Evolutionary conservation across 2,797 vertebrate species (phyloP), one percentile per base, ranked within the genome.

Genomic region (Pelodytes ibericus): DNA sequence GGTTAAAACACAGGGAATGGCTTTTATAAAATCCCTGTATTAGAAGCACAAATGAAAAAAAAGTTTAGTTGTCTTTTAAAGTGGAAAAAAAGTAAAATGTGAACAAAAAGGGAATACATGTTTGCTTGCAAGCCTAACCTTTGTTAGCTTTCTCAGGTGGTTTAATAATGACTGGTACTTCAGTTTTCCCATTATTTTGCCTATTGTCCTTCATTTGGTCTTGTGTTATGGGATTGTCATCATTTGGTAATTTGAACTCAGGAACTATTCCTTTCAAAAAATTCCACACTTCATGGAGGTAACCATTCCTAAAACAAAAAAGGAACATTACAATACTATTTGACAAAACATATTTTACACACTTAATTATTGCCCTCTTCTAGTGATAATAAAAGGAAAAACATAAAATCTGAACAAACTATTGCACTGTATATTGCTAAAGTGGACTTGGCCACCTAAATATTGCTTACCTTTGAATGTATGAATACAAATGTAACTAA

Each of bases 181-280:
- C 86, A 13, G 65, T 76, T 82, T 84, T 88, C 60, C 74, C 60
- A 7, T 91, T 86, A 1, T 36, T 72, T 3, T 66, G 62, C 72
- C 81, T 74, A 2, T 29, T 74, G 29, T 89, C 88, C 74, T 80
- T 83, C 22, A 20, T 10, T 80, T 83, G 84, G 77, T 10, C 13
- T 20, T 89, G 84, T 61, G 75, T 29, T 16, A 69, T 56, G 68
- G 71, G 74, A 74, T 39, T 29, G 18, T 77, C 81, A 2, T 89
- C 83, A 26, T 83, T 79, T 25, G 84, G 75, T 33, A 92, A 71
- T 59, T 86, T 92, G 86, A 94, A 98, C 76, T 88, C 86, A 24
- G 95, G 94, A 71, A 96, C 80, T 79, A 74, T 72, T 9, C 89
- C 84, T 85, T 85, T 93, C 76, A 99, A 85, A 82, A 96, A 90